Conservation (phyloP, 1,140 invertebrate genomes). For the Cataglyphis hispanica region DNA sequence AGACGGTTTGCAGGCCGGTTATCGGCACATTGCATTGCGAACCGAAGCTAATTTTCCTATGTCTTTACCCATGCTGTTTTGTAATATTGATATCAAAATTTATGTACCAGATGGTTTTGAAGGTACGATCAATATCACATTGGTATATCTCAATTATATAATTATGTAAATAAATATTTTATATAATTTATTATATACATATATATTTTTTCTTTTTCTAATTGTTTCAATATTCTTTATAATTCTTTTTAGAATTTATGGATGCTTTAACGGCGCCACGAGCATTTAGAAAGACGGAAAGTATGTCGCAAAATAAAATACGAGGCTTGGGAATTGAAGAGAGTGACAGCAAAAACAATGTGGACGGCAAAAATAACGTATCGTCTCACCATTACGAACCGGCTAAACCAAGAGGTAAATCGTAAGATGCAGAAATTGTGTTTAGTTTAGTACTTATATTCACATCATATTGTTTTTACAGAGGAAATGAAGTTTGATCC, state of each 20-base stretch:
- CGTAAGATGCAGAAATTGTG: slow-evolving; percentile 32
- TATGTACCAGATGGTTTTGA: slow-evolving; percentile 99
- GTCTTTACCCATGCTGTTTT: slow-evolving; percentile 99
- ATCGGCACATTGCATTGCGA: slow-evolving; percentile 98
- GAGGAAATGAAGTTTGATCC: slow-evolving; percentile 94
- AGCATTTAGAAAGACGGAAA: slow-evolving; percentile 89
- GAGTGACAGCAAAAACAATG: slow-evolving; percentile 80
- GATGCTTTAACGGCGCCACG: slow-evolving; percentile 98
- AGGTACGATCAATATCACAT: slow-evolving; percentile 87
- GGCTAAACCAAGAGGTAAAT: slow-evolving; percentile 82
- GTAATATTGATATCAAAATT: slow-evolving; percentile 99
- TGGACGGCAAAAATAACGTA: slow-evolving; percentile 74
- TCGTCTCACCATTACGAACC: slow-evolving; percentile 81
- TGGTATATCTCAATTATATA: too few species aligned
- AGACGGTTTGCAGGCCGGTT: slow-evolving; percentile 98
- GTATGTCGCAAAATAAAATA: slow-evolving; percentile 82
- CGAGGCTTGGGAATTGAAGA: slow-evolving; percentile 84
- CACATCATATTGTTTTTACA: slow-evolving; percentile 66
- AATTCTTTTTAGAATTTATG: slow-evolving; percentile 94
- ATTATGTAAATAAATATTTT: background rate
- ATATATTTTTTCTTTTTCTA: background rate
- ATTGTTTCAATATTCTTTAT: background rate
- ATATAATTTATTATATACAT: background rate
- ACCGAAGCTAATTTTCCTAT: slow-evolving; percentile 99
- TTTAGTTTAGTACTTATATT: slow-evolving; percentile 51